Percentiles rank a stretch among this genome's conserved stretches.
These are phyloP conservation scores for Cremastinae sp. DNA, from an alignment of 2,888 invertebrate species.

Conservation along the genomic window DNA sequence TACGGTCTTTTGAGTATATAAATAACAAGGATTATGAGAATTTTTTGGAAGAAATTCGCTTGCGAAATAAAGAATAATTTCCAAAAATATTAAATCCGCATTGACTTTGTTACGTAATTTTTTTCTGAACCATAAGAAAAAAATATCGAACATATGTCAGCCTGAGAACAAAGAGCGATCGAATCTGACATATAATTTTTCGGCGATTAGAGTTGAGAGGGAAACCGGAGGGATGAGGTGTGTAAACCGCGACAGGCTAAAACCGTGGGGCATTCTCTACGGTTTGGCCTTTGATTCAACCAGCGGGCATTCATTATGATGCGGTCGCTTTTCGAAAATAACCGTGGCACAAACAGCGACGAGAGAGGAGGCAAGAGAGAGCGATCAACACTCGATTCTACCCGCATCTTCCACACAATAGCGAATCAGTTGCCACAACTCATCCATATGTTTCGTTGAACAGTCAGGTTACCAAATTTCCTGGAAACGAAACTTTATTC, in stretches of 20 bases:
- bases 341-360: conserved; percentile 14
- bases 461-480: conserved; percentile 27
- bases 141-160: conserved; percentile 18
- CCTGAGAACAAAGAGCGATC: conserved; percentile 47
- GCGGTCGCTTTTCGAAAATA: conserved; percentile 35
- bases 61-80: background rate
- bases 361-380: conserved; percentile 4
- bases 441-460: conserved; percentile 52
- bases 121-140: background rate
- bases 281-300: conserved; percentile 53
- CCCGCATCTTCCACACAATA: conserved; percentile 39
- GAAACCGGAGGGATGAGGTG: conserved; percentile 61
- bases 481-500: too few relatives aligned
- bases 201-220: conserved; percentile 72
- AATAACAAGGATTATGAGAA: background rate
- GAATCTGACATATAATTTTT: conserved; percentile 74
- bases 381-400: background rate
- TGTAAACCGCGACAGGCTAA: conserved; percentile 67
- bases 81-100: conserved; percentile 1
- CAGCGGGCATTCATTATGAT: conserved; percentile 65
- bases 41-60: background rate
- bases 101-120: conserved; percentile 16
- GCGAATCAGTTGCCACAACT: conserved; percentile 33
- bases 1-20: too few relatives aligned
- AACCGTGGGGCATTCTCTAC: conserved; percentile 59